phyloP scores from a whole-genome alignment of 2,888 invertebrate genomes.

The Arenicola marina region DNA sequence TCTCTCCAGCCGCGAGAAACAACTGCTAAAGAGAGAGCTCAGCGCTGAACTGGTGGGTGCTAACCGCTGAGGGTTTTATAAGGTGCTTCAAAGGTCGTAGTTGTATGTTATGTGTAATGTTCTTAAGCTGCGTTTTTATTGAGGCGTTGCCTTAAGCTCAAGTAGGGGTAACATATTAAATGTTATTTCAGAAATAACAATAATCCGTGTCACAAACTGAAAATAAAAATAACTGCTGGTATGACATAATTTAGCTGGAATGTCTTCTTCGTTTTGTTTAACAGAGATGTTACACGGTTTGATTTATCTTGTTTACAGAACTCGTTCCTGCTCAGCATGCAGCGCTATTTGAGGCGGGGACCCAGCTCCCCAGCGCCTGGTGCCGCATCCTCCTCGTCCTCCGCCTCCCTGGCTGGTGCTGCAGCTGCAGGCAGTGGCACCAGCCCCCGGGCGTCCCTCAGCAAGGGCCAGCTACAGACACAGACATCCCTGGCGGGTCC shows the following conservation, averaged over 20 bases:
- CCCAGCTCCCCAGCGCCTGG: constrained; percentile 22
- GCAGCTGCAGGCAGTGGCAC: too few species aligned
- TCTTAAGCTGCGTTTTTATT: too few species aligned
- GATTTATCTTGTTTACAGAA: constrained; percentile 42
- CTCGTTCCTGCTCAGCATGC: constrained; percentile 48
- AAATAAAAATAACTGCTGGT: not conserved
- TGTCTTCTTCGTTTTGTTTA: not conserved
- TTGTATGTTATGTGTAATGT: too few species aligned
- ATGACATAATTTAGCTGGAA: not conserved
- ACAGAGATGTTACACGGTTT: not conserved
- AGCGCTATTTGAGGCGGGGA: constrained; percentile 49
- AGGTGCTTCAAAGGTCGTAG: not conserved
- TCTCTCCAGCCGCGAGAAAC: constrained; percentile 55
- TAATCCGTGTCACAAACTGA: too few species aligned
- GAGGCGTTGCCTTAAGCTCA: too few species aligned
- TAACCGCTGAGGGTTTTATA: not conserved
- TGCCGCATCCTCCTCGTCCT: too few species aligned
- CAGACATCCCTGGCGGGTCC: too few species aligned
- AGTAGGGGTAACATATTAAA: not conserved
- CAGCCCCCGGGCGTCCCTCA: too few species aligned
- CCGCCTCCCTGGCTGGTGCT: too few species aligned
- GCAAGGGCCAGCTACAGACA: too few species aligned
- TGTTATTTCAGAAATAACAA: not conserved
- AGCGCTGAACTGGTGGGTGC: constrained; percentile 58
- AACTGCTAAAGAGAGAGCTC: constrained; percentile 59